Evolutionary conservation across 2,113 vertebrate genomes (phyloP).

Genomic region (Antechinus flavipes): DNA sequence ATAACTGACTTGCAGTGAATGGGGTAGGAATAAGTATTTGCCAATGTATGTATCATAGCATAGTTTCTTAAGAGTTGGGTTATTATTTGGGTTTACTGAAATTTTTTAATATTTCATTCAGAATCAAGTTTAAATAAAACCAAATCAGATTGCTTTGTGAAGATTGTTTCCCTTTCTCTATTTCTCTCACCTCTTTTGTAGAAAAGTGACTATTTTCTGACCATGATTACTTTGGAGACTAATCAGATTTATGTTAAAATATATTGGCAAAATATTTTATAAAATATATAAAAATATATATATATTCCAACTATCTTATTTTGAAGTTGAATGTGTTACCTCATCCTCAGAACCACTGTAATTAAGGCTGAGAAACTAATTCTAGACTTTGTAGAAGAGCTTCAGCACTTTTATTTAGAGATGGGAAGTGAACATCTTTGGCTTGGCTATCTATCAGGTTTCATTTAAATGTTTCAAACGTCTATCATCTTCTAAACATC

Average conservation of each 20-base stretch:
- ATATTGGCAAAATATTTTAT: background rate
- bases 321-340: conserved; percentile 21
- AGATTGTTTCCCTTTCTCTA: background rate
- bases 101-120: background rate
- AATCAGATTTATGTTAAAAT: background rate
- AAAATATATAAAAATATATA: no score
- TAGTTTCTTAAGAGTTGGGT: background rate
- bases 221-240: background rate
- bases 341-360: conserved; percentile 5
- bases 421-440: conserved; percentile 5
- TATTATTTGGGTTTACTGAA: background rate
- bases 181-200: background rate
- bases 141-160: background rate
- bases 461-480: conserved; percentile 50
- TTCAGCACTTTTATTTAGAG: conserved; percentile 16
- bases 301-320: background rate
- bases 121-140: background rate
- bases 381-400: background rate
- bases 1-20: conserved; percentile 8
- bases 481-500: conserved; percentile 35
- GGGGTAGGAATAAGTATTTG: background rate
- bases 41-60: background rate
- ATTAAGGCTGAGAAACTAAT: conserved; percentile 33
- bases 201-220: background rate
- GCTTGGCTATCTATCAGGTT: conserved; percentile 23